Conservation (phyloP, 1,140 invertebrate species). For the Ceratina calcarata region DNA sequence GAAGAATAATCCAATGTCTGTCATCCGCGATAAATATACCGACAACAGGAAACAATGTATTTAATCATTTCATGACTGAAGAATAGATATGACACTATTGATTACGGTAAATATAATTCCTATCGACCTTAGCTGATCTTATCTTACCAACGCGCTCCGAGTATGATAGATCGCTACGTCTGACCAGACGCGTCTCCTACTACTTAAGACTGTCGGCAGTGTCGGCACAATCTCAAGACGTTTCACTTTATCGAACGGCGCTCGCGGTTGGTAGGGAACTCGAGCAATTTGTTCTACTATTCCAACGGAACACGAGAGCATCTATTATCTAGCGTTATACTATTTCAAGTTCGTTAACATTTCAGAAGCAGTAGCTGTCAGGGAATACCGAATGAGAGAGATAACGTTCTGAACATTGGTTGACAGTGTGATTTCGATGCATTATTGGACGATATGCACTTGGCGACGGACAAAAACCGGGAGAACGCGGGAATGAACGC, state of each 20-base stretch:
- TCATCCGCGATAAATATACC: conserved; percentile 11
- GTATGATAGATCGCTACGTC: neutral
- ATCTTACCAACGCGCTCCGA: neutral
- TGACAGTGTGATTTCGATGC: conserved; percentile 11
- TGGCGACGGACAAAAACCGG: conserved; percentile 31
- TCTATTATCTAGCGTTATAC: neutral
- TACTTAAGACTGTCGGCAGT: conserved; percentile 20
- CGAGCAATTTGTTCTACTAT: neutral
- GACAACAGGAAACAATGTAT: neutral
- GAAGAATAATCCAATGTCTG: neutral
- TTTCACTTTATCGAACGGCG: no score
- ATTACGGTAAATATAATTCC: conserved; percentile 9
- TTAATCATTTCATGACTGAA: neutral
- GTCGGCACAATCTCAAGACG: neutral
- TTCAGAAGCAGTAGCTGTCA: conserved; percentile 17
- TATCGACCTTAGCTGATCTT: neutral
- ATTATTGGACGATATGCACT: conserved; percentile 28
- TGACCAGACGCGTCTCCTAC: conserved; percentile 7
- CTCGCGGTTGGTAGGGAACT: no score
- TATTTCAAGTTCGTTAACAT: conserved; percentile 22
- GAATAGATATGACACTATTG: conserved; percentile 5
- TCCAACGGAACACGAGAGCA: no score
- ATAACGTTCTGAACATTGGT: conserved; percentile 17
- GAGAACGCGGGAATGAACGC: conserved; percentile 41
- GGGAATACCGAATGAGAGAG: conserved; percentile 19